Base-by-base conservation (phyloP, 2,888 invertebrate species). In the Oeneis ivallda region DNA sequence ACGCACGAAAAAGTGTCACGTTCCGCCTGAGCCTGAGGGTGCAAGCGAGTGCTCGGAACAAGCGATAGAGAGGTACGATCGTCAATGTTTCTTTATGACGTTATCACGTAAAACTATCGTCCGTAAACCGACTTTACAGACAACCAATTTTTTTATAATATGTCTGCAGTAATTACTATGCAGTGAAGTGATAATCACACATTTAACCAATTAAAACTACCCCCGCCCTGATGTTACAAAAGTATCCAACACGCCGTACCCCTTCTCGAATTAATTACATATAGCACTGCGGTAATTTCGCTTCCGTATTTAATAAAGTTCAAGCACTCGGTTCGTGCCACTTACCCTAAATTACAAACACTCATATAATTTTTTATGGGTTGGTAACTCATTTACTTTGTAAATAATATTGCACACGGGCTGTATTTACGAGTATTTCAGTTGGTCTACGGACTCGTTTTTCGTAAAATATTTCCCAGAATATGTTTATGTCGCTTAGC, bases 121-220 rank as follows among this genome's bases (percentile, higher is more conserved):
- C n/a, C n/a, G n/a, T n/a, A n/a, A n/a, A n/a, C n/a, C n/a, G n/a
- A n/a, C n/a, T n/a, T n/a, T n/a, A n/a, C n/a, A n/a, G n/a, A n/a
- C n/a, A n/a, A n/a, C n/a, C n/a, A n/a, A n/a, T n/a, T n/a, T n/a
- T n/a, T n/a, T n/a, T n/a, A n/a, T n/a, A n/a, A 4, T 26, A 26
- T 65, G 65, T 76, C 76, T 77, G 80, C 82, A 83, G 85, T 89
- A 17, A 45, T 45, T n/a, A 45, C 45, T 47, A 47, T 47, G 9
- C 9, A 10, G 43, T 6, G n/a, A 15, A 9, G 9, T 17, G 8
- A 15, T 9, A 17, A 47, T 47, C 9, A 37, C 7, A 9, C 37
- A 37, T 57, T 57, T 43, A 19, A 47, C 47, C 34, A 59, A 49
- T 37, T 58, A 11, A 59, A 49, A 59, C 15, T 15, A 59, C 34